Evolutionary conservation across 2,888 invertebrate species (phyloP).

Genomic region (Keiferia lycopersicella): DNA sequence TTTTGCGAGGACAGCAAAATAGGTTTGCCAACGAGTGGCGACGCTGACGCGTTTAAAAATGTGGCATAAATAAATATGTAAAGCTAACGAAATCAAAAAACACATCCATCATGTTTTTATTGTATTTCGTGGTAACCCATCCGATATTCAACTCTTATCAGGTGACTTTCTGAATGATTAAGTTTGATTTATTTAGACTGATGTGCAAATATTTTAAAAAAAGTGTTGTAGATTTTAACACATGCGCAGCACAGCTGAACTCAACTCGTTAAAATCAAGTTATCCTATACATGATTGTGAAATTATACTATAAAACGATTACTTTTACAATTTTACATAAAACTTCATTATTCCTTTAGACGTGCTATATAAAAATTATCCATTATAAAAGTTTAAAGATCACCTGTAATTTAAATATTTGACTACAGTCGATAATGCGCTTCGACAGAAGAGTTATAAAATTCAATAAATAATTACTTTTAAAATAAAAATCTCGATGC

Average conservation of each 20-base stretch:
- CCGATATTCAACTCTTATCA: too few species aligned
- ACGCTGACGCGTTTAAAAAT: not conserved
- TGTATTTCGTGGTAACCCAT: too few species aligned
- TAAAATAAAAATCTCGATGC: not conserved
- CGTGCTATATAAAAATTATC: conserved; percentile 26
- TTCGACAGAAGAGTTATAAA: conserved; percentile 23
- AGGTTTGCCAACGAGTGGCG: not conserved
- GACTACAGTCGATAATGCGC: conserved; percentile 19
- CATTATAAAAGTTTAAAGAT: conserved; percentile 27
- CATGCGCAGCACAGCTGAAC: conserved; percentile 51
- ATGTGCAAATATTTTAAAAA: not conserved
- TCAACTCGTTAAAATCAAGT: conserved; percentile 41
- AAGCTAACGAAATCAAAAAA: conserved; percentile 2
- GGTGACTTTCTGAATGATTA: too few species aligned
- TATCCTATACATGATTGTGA: conserved; percentile 31
- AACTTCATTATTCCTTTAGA: conserved; percentile 26
- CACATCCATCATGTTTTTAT: not conserved
- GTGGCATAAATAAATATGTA: not conserved
- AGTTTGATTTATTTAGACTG: not conserved
- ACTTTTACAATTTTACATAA: conserved; percentile 24
- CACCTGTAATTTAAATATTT: conserved; percentile 27
- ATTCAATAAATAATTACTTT: conserved; percentile 21
- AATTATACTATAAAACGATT: conserved; percentile 24
- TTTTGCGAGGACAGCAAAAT: conserved; percentile 33
- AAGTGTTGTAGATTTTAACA: not conserved